phyloP scores from a whole-genome alignment of 2,113 vertebrate species.

The Bungarus multicinctus region DNA sequence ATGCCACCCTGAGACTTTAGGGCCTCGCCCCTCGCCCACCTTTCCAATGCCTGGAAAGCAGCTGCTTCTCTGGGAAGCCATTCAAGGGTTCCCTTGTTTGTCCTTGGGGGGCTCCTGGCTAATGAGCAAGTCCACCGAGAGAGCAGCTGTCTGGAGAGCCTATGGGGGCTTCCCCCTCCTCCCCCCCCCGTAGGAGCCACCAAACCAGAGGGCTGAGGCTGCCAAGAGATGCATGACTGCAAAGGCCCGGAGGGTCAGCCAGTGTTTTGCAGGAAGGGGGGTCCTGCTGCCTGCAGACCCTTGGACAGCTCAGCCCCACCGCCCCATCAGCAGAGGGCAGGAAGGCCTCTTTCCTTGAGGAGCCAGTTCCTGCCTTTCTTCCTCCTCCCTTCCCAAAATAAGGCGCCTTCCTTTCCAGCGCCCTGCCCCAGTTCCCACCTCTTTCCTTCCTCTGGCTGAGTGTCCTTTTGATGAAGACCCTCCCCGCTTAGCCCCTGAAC shows the following conservation, averaged over 20 bases:
- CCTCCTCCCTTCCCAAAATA: neutral
- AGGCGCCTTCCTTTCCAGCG: neutral
- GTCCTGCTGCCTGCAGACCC: neutral
- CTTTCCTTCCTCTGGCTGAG: neutral
- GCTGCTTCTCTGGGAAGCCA: neutral
- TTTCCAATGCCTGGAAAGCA: neutral
- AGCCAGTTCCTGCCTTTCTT: accelerated
- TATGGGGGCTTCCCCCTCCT: neutral
- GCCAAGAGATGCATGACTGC: neutral
- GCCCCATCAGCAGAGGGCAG: neutral
- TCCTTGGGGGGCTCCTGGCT: neutral
- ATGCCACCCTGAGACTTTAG: neutral
- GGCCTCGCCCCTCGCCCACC: neutral
- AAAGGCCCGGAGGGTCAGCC: neutral
- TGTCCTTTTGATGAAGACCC: neutral
- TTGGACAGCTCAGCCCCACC: neutral
- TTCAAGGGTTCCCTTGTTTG: neutral
- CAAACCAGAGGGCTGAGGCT: neutral
- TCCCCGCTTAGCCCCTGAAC: neutral
- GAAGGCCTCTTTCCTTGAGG: neutral
- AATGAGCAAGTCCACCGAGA: neutral
- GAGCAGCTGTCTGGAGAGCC: neutral
- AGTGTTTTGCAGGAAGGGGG: neutral
- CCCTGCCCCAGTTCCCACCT: neutral
- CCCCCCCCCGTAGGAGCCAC: neutral